Evolutionary conservation across 2,888 invertebrate genomes (phyloP), one percentile per base, ranked within the genome.

Genomic region (Sialis fuliginosa): DNA sequence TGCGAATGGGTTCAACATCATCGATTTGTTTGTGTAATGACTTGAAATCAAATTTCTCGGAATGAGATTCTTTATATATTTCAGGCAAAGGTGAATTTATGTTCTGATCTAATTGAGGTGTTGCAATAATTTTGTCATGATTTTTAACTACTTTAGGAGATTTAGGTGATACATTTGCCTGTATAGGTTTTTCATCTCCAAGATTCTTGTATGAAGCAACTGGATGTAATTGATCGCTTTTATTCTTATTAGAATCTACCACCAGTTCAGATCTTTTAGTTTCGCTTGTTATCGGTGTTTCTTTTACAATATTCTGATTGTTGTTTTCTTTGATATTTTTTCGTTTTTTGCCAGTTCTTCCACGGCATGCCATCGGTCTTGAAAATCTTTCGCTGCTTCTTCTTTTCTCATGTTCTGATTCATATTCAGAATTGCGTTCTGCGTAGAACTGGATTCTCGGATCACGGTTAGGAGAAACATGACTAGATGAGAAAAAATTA

Each of bases 311-410:
- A 39, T n/a, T 46, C 47, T 49, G 42, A 42, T 44, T 32, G 44
- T 42, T 10, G 46, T 45, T 40, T 52, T 53, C 45, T 41, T 45
- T 52, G 44, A 42, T 52, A 48, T 40, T 52, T 48, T 32, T 43
- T 33, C 52, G 56, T 50, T 63, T 65, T 48, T 64, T 65, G 44
- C 58, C 58, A 5, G 63, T 58, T 47, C 75, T 70, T 13, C 71
- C 74, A 42, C 74, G 70, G 4, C 74, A 70, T 9, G 71, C 70
- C 9, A 77, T 64, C 4, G 76, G 71, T 51, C 76, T 68, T 53
- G 79, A 70, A 60, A 81, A 75, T 45, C 79, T 66, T 58, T 80
- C 79, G 55, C 71, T 74, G 52, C 72, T 75, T 52, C 79, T 67
- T 8, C 79, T 62, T 46, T 71, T 67, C 55, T 80, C 79, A 48